Base-by-base conservation (phyloP, 1,140 invertebrate species). In the Listronotus oregonensis region DNA sequence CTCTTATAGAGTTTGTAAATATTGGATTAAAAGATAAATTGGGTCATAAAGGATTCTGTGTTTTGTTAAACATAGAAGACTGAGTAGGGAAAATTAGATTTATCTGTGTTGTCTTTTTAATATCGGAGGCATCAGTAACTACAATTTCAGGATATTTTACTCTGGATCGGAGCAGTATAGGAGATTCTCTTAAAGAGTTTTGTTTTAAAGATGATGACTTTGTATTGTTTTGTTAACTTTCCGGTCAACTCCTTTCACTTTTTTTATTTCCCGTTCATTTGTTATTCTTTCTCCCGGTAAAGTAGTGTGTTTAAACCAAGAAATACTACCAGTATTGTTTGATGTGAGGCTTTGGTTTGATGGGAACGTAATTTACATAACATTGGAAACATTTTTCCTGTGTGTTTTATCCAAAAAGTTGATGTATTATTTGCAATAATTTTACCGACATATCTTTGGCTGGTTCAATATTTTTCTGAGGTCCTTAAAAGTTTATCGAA, bases 261-360 rank as follows among this genome's bases (percentile, higher is more conserved):
- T 18, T 55, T 55, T 15, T 17, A 40, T 55, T 37, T 55, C 52
- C 12, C 42, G 40, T 10, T 39, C 17, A 21, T 55, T 42, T 11
- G 34, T 55, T 9, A 55, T 55, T 21, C 39, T 42, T n/a, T 55
- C 52, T 42, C 43, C 27, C 21, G 56, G n/a, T 31, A 11, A 5
- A 15, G 17, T 58, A 14, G 21, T 10, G 21, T 58, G 42, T 12
- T 46, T 47, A 46, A 58, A 58, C 56, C 56, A 58, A 14, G 56
- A 58, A 14, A 14, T n/a, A 12, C 12, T 43, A 32, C n/a, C 31
- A 42, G 17, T 27, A 12, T 34, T 27, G 27, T 8, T 46, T 7
- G 27, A 12, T 18, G 15, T 50, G 5, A 18, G 15, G n/a, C 21
- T 50, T 50, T 50, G 15, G n/a, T 50, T 31, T 15, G 21, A 18